Conservation (phyloP, 1,140 invertebrate species). For the Drosophila nebulosa region DNA sequence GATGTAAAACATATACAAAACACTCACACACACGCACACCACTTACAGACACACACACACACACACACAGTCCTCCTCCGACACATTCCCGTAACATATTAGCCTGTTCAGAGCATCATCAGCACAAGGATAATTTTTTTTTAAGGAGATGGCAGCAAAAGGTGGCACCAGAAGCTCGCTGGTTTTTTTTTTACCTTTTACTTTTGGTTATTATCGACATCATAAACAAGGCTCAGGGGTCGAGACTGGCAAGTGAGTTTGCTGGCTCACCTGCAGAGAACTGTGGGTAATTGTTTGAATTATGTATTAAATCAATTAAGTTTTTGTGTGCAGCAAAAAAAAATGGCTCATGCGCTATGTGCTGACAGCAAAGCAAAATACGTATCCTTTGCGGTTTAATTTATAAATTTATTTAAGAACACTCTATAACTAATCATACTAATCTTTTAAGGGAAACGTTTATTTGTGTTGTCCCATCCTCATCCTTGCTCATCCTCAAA, state of each 20-base stretch:
- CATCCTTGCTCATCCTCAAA: too few relatives aligned
- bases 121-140: not conserved
- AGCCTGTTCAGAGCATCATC: not conserved
- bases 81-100: not conserved
- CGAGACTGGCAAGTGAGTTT: not conserved
- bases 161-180: not conserved
- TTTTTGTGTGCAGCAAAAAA: not conserved
- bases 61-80: not conserved
- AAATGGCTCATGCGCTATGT: not conserved
- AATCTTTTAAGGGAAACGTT: too few relatives aligned
- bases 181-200: not conserved
- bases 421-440: too few relatives aligned
- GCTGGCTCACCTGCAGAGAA: not conserved
- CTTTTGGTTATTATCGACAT: not conserved
- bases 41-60: not conserved
- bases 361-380: too few relatives aligned
- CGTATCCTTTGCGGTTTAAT: too few relatives aligned
- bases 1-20: conserved; percentile 23
- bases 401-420: too few relatives aligned
- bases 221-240: not conserved
- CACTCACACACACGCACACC: not conserved
- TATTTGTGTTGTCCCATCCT: too few relatives aligned
- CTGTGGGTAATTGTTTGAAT: not conserved
- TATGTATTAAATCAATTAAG: not conserved
- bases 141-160: not conserved